These are phyloP conservation scores for Buphagus erythrorhynchus DNA, from an alignment of 2,797 vertebrate genomes.

Conservation along the genomic window DNA sequence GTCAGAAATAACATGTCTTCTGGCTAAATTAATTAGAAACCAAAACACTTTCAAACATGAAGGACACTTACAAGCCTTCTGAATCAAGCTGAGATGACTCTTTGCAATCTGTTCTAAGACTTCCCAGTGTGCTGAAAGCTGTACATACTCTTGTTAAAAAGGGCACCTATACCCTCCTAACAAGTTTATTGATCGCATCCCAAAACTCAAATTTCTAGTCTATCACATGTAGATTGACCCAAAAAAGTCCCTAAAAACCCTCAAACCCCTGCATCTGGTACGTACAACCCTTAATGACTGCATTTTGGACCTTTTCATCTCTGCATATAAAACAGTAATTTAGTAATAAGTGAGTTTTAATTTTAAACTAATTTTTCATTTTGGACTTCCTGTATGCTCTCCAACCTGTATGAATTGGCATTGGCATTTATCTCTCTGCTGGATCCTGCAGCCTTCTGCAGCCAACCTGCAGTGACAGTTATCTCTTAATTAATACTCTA, in stretches of 20 bases:
- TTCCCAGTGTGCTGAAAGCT: constrained; percentile 7
- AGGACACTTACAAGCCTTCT: constrained; percentile 28
- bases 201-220: neutral
- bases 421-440: constrained; percentile 77
- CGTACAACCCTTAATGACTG: neutral
- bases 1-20: constrained; percentile 35
- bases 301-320: neutral
- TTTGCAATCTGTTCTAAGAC: constrained; percentile 47
- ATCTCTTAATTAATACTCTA: constrained; percentile 84
- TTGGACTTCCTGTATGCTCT: constrained; percentile 63
- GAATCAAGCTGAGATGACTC: constrained; percentile 57
- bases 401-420: constrained; percentile 76
- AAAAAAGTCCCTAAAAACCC: neutral
- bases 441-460: constrained; percentile 77
- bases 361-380: constrained; percentile 72
- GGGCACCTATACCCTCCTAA: neutral
- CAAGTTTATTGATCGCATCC: neutral
- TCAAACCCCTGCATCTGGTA: neutral
- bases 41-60: constrained; percentile 21
- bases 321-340: neutral
- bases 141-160: neutral
- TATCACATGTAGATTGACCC: neutral
- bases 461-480: constrained; percentile 82
- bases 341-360: constrained; percentile 63
- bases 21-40: constrained; percentile 58